These are phyloP conservation scores for Hyposoter didymator DNA, from an alignment of 2,888 invertebrate genomes.

Conservation along the genomic window DNA sequence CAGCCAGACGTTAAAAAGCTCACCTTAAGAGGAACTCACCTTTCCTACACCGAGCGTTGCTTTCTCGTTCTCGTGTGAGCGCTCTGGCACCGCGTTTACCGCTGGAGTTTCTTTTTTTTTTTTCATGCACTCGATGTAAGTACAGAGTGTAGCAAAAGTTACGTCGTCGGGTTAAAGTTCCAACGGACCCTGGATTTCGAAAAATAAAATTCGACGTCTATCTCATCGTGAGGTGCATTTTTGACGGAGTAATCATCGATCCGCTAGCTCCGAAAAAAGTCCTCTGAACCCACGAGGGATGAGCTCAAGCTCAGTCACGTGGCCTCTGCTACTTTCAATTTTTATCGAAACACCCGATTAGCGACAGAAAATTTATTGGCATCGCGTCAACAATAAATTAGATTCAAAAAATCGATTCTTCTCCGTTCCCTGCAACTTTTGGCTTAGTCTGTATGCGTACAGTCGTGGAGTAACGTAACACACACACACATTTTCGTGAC, in stretches of 20 bases:
- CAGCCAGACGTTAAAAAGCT: conserved; percentile 57
- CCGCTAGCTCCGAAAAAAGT: background rate
- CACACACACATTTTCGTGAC: background rate
- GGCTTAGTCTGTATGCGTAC: background rate
- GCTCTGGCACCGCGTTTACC: conserved; percentile 18
- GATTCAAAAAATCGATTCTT: background rate
- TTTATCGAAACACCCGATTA: background rate
- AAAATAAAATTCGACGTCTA: background rate
- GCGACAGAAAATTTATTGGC: background rate
- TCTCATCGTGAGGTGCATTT: background rate
- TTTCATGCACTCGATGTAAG: conserved; percentile 16
- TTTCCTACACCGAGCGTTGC: background rate
- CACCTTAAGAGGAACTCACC: conserved; percentile 44
- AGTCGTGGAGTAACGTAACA: background rate
- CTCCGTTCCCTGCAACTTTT: background rate
- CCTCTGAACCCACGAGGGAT: no score
- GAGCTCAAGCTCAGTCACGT: background rate
- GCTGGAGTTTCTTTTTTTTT: conserved; percentile 25
- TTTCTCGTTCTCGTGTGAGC: conserved; percentile 4
- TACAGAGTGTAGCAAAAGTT: conserved; percentile 4
- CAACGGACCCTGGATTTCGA: background rate
- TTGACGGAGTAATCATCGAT: background rate
- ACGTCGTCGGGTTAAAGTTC: background rate
- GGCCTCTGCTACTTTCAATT: background rate
- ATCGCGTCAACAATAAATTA: background rate